phyloP scores from a whole-genome alignment of 2,888 invertebrate species.

The Cheilosia scutellata region DNA sequence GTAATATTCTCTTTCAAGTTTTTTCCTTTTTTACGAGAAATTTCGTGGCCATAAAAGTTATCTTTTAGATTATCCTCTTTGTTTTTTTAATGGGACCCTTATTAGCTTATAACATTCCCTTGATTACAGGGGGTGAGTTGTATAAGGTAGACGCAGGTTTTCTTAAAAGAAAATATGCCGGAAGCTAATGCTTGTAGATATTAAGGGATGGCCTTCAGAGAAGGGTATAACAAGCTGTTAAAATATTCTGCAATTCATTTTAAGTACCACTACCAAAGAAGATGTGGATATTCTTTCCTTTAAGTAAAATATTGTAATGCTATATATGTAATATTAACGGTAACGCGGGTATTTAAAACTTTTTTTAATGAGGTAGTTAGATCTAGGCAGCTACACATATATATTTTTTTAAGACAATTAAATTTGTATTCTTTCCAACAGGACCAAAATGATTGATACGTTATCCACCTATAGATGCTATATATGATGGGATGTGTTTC shows the following conservation, averaged over 20 bases:
- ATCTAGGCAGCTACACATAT: too few relatives aligned
- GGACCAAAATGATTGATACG: too few relatives aligned
- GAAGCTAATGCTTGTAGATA: constrained; percentile 45
- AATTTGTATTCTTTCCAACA: too few relatives aligned
- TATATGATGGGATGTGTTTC: too few relatives aligned
- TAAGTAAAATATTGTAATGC: background rate
- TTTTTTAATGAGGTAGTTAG: too few relatives aligned
- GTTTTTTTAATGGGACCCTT: constrained; percentile 72
- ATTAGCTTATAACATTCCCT: constrained; percentile 67
- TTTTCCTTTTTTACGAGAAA: constrained; percentile 27
- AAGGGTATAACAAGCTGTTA: constrained; percentile 61
- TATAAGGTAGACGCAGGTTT: constrained; percentile 45
- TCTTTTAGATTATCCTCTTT: constrained; percentile 73
- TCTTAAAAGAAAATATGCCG: constrained; percentile 35
- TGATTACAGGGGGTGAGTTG: constrained; percentile 24
- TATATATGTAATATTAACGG: too few relatives aligned
- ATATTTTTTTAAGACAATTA: too few relatives aligned
- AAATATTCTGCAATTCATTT: constrained; percentile 66
- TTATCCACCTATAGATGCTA: too few relatives aligned
- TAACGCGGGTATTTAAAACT: background rate
- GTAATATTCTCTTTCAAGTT: constrained; percentile 73
- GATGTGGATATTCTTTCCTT: background rate
- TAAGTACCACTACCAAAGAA: constrained; percentile 10
- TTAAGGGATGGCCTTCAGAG: constrained; percentile 10
- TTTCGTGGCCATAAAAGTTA: constrained; percentile 73